Evolutionary conservation across 1,140 invertebrate species (phyloP).

Genomic region (Zaprionus gabonicus): DNA sequence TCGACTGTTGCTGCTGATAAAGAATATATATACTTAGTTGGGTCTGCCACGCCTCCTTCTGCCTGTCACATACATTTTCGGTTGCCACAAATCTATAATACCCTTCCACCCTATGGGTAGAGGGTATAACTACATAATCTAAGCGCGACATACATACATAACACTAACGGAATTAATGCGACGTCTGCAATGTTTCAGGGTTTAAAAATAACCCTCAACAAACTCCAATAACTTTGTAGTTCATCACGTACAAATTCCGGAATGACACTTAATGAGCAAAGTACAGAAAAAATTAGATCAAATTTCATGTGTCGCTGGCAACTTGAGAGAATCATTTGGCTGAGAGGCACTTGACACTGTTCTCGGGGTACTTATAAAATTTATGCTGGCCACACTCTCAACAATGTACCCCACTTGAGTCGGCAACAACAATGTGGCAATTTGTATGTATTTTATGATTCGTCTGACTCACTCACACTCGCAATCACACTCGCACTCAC

Average conservation of each 20-base stretch:
- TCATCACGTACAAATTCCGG: background rate
- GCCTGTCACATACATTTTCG: too few species aligned
- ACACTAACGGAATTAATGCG: background rate
- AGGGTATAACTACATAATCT: background rate
- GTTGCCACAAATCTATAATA: too few species aligned
- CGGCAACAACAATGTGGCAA: background rate
- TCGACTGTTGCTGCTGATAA: too few species aligned
- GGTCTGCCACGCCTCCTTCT: too few species aligned
- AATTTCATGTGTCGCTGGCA: conserved; percentile 29
- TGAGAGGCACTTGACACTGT: conserved; percentile 29
- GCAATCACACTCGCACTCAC: too few species aligned
- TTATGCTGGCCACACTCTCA: background rate
- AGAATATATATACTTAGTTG: too few species aligned
- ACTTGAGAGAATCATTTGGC: conserved; percentile 20
- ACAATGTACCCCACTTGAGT: conserved; percentile 15
- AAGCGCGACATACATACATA: background rate
- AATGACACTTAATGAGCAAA: conserved; percentile 14
- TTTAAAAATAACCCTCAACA: background rate
- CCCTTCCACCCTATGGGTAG: too few species aligned
- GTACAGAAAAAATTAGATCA: conserved; percentile 16
- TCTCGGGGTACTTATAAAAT: conserved; percentile 13
- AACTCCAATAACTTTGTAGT: conserved; percentile 10
- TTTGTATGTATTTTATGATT: conserved; percentile 13
- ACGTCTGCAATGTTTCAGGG: background rate
- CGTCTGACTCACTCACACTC: conserved; percentile 11